phyloP scores from a whole-genome alignment of 2,888 invertebrate species.

The Erannis defoliaria region DNA sequence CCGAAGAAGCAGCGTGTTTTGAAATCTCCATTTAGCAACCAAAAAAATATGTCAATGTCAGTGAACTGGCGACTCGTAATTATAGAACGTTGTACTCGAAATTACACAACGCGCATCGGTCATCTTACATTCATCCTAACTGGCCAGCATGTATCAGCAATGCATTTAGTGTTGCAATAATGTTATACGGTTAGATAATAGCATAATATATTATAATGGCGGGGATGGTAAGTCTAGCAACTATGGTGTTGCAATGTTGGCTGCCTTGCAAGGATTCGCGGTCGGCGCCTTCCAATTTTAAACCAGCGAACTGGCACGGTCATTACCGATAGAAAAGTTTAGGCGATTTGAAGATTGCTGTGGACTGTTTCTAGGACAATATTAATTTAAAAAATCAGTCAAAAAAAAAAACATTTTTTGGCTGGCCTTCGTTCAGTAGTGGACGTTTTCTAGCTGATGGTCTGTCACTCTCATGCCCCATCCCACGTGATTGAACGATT shows the following conservation, averaged over 20 bases:
- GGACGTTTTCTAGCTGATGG: no score
- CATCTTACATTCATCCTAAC: slow-evolving; percentile 27
- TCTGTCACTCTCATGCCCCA: no score
- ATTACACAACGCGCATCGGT: slow-evolving; percentile 25
- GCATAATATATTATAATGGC: no score
- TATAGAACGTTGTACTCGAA: slow-evolving; percentile 16
- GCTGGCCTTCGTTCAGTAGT: no score
- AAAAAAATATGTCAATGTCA: slow-evolving; percentile 32
- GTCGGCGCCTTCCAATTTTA: slow-evolving; percentile 51
- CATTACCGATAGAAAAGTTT: slow-evolving; percentile 40
- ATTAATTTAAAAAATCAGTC: no score
- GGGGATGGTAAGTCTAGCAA: slow-evolving; percentile 30
- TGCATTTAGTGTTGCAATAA: slow-evolving; percentile 43
- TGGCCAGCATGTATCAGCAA: slow-evolving; percentile 20
- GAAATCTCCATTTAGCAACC: slow-evolving; percentile 6
- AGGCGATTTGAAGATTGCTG: neutral
- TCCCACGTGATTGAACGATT: no score
- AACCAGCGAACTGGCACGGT: slow-evolving; percentile 46
- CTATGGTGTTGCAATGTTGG: slow-evolving; percentile 54
- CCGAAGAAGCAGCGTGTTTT: slow-evolving; percentile 10
- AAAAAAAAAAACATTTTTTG: no score
- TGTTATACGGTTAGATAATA: slow-evolving; percentile 51
- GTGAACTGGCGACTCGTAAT: slow-evolving; percentile 24
- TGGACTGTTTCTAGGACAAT: neutral
- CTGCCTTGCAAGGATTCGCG: slow-evolving; percentile 62